Evolutionary conservation across 2,113 vertebrate genomes (phyloP).

Genomic region (Dissostichus mawsoni): DNA sequence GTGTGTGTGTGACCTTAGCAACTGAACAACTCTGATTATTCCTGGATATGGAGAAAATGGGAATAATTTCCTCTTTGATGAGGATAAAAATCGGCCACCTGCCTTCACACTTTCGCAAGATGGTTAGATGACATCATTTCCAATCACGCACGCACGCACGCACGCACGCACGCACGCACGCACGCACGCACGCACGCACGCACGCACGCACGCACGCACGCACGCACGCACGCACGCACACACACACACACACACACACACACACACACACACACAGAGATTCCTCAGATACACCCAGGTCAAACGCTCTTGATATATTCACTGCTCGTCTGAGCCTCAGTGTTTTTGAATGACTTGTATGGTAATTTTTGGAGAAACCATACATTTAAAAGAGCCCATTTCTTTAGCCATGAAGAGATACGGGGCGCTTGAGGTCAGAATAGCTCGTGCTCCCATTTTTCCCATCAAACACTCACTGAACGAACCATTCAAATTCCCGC

Average conservation of each 20-base stretch:
- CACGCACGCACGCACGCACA: no score
- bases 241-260: not conserved
- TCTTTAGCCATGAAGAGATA: constrained; percentile 70
- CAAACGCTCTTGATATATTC: constrained; percentile 64
- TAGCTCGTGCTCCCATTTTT: constrained; percentile 60
- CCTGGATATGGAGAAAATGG: constrained; percentile 38
- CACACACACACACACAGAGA: constrained; percentile 37
- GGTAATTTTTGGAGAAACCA: constrained; percentile 77
- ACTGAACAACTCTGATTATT: constrained; percentile 37
- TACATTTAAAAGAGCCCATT: constrained; percentile 83
- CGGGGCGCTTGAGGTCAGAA: constrained; percentile 58
- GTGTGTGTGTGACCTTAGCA: constrained; percentile 14
- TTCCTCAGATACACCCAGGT: constrained; percentile 55
- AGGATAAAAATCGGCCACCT: constrained; percentile 42
- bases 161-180: constrained; percentile 4
- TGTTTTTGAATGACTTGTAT: constrained; percentile 75
- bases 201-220: constrained; percentile 11
- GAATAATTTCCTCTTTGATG: constrained; percentile 57
- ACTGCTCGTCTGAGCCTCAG: constrained; percentile 37
- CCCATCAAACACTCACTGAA: constrained; percentile 68
- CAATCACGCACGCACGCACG: not conserved
- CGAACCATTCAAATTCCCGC: constrained; percentile 59
- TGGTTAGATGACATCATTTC: constrained; percentile 39
- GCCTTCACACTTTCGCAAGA: constrained; percentile 20
- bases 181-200: constrained; percentile 8